Conservation (phyloP, 2,113 vertebrate genomes). For the human (Homo sapiens) region DNA sequence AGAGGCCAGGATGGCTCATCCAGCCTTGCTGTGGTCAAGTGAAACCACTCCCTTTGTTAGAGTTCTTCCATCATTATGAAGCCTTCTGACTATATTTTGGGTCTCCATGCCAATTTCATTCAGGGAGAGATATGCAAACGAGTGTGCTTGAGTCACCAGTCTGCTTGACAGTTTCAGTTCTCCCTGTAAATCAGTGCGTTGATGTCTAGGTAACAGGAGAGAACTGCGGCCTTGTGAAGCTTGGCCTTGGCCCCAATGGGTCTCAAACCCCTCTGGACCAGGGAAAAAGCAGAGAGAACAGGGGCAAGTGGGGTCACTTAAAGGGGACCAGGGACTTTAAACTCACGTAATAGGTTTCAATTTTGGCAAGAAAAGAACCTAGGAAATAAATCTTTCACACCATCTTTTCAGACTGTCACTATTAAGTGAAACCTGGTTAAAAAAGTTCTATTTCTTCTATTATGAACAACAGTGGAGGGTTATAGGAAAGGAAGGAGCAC, state of each 20-base stretch:
- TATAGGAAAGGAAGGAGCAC: background rate
- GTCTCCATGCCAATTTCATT: background rate
- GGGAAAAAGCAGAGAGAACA: background rate
- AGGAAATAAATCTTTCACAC: background rate
- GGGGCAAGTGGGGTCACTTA: background rate
- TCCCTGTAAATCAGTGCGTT: background rate
- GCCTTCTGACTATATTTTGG: background rate
- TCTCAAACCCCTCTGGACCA: background rate
- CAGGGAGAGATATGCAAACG: background rate
- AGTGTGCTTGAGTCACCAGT: background rate
- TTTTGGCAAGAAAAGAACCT: background rate
- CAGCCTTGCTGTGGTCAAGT: too few relatives aligned
- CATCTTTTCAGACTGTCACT: background rate
- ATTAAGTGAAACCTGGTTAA: background rate
- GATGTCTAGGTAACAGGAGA: background rate
- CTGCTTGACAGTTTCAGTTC: background rate
- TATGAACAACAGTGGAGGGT: background rate
- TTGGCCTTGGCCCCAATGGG: background rate
- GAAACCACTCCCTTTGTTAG: background rate
- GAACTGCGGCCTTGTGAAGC: background rate
- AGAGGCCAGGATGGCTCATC: background rate
- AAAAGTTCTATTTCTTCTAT: background rate
- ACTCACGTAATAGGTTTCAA: background rate
- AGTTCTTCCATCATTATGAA: background rate
- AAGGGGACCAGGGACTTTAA: background rate